Percentiles rank a stretch among this genome's conserved stretches.
These are phyloP conservation scores for Drosophila malerkotliana DNA, from an alignment of 1,140 invertebrate genomes.

Conservation along the genomic window DNA sequence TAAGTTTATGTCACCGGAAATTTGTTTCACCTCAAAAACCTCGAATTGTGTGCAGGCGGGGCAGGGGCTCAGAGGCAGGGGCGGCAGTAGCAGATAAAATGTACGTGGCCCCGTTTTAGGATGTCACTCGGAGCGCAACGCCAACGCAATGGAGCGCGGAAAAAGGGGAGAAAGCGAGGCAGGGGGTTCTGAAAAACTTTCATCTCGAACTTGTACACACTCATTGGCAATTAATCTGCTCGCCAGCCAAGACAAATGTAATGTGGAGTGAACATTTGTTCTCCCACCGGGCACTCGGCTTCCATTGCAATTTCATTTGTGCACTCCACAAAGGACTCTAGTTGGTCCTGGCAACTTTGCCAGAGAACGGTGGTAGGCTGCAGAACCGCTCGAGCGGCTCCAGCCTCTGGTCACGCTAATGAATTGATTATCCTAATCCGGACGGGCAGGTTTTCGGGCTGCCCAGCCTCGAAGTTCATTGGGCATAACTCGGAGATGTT, in stretches of 20 bases:
- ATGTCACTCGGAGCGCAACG: slow-evolving; percentile 59
- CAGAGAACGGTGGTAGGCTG: background rate
- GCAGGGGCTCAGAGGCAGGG: background rate
- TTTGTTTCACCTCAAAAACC: slow-evolving; percentile 83
- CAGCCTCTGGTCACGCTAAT: slow-evolving; percentile 44
- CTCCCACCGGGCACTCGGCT: slow-evolving; percentile 23
- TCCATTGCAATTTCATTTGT: slow-evolving; percentile 61
- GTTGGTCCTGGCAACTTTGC: slow-evolving; percentile 38
- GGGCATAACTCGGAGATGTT: slow-evolving; percentile 65
- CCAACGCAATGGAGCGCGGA: slow-evolving; percentile 31
- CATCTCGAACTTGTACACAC: slow-evolving; percentile 73
- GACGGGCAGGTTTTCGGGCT: background rate
- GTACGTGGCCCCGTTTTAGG: slow-evolving; percentile 64
- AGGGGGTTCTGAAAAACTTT: slow-evolving; percentile 70
- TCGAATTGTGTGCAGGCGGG: slow-evolving; percentile 73
- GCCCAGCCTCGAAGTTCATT: slow-evolving; percentile 47
- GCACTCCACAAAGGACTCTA: slow-evolving; percentile 57
- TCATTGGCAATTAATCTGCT: slow-evolving; percentile 81
- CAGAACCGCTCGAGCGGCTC: slow-evolving; percentile 2
- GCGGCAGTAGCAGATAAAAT: slow-evolving; percentile 63
- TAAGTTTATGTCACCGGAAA: slow-evolving; percentile 83
- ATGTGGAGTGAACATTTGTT: slow-evolving; percentile 66
- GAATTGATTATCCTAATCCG: slow-evolving; percentile 80
- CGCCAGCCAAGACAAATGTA: slow-evolving; percentile 70
- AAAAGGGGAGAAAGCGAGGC: slow-evolving; percentile 15